Evolutionary conservation across 2,113 vertebrate genomes (phyloP).

Genomic region (Oenanthe melanoleuca): DNA sequence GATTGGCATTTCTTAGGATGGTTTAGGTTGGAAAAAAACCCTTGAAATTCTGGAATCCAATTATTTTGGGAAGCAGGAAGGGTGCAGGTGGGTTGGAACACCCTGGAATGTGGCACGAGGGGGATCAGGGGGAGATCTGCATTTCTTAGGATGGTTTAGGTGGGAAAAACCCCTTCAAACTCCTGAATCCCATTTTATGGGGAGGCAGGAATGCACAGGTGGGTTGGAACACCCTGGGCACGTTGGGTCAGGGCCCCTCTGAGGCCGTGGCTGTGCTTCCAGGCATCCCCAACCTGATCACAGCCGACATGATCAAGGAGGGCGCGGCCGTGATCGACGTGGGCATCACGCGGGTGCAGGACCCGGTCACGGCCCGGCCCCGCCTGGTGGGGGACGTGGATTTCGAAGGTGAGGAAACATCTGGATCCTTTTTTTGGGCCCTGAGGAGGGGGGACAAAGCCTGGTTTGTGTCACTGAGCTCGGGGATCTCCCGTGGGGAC

Average conservation of each 20-base stretch:
- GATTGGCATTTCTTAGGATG: not conserved
- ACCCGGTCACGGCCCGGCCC: conserved; percentile 85
- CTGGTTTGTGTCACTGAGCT: rapidly evolving
- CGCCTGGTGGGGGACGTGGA: conserved; percentile 95
- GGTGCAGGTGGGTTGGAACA: not conserved
- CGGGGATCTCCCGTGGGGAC: not conserved
- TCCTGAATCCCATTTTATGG: too few species aligned
- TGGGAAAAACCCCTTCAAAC: too few species aligned
- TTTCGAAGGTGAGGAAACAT: conserved; percentile 85
- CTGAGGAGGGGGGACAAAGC: not conserved
- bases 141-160: not conserved
- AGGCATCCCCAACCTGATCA: conserved; percentile 98
- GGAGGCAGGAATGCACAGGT: too few species aligned
- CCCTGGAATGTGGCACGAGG: too few species aligned
- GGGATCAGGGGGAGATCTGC: too few species aligned
- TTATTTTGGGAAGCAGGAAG: not conserved
- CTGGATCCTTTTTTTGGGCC: not conserved
- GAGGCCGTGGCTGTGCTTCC: not conserved
- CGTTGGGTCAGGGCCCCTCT: not conserved
- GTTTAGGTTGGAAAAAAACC: too few species aligned
- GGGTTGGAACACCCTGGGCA: too few species aligned
- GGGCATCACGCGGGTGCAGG: conserved; percentile 91
- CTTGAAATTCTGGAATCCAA: rapidly evolving
- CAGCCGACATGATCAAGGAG: conserved; percentile 96
- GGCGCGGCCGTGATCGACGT: conserved; percentile 94